Base-by-base conservation (phyloP, 2,888 invertebrate species). In the Pyrrhia umbra region DNA sequence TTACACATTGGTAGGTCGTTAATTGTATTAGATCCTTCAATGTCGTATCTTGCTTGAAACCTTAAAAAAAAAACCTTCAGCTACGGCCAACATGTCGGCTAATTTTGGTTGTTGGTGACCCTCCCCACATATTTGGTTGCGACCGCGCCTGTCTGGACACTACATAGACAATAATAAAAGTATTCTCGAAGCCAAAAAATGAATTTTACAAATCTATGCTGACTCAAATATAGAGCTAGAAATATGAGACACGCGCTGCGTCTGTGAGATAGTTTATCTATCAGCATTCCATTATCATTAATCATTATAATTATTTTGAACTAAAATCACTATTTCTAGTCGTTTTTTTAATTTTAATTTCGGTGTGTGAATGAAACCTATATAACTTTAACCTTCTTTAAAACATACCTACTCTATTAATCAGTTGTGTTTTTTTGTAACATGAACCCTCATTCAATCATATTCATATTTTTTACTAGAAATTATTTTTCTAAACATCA, bases 291-390 rank as follows among this genome's bases (percentile, higher is more conserved):
- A 68, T 60, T 30, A 25, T n/a, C 66, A 68, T 40, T 21, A 58
- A 13, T 13, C 64, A 46, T 27, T 34, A 8, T 39, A 21, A 43
- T 30, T 21, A 23, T 64, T 25, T 37, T 39, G 1, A 10, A 6
- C 21, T 43, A 50, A 30, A n/a, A 34, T 42, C 43, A 61, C 34
- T 20, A 21, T 10, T 9, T 20, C 46, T 50, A 51, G 25, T 6
- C 61, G 49, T 61, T 68, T 40, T 30, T 49, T 43, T 65, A 9
- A 1, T 46, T 46, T 46, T 23, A 21, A 37, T 49, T 10, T 68
- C 30, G 21, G 51, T 66, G 46, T 66, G 68, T 51, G 34, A 60
- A 18, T 45, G 4, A 39, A 27, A 45, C 39, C 10, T 25, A 47
- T 37, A 6, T 20, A 18, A 21, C 10, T 30, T 30, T 30, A 30